Evolutionary conservation across 2,888 invertebrate genomes (phyloP).

Genomic region (Drosophila quinaria): DNA sequence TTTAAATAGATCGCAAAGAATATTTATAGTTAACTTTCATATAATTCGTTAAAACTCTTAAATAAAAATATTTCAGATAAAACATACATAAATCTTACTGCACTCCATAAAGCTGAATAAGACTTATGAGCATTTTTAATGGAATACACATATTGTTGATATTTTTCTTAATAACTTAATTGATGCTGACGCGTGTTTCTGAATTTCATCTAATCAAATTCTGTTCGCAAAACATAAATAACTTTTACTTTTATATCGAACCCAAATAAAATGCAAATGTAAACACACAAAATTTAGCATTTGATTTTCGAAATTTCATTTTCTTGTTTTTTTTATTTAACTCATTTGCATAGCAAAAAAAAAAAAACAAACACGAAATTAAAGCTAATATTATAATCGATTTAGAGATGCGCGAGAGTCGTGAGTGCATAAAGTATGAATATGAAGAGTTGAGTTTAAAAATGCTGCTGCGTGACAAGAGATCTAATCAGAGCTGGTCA

Average conservation of each 20-base stretch:
- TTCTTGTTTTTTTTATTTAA: not conserved
- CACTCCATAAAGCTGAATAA: slow-evolving; percentile 4
- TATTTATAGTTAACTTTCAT: too few relatives aligned
- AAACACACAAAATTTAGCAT: slow-evolving; percentile 19
- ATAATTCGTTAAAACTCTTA: too few relatives aligned
- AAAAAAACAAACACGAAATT: slow-evolving; percentile 26
- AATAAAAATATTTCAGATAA: slow-evolving; percentile 27
- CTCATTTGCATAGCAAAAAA: slow-evolving; percentile 63
- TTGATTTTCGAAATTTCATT: slow-evolving; percentile 66
- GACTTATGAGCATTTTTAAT: slow-evolving; percentile 19
- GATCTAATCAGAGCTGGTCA: not conserved
- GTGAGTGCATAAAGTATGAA: slow-evolving; percentile 19
- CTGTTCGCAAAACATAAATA: slow-evolving; percentile 58
- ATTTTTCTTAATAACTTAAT: slow-evolving; percentile 15
- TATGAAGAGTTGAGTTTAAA: not conserved
- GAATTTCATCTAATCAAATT: not conserved
- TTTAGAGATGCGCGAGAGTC: slow-evolving; percentile 33
- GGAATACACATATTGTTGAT: slow-evolving; percentile 2
- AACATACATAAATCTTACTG: slow-evolving; percentile 40
- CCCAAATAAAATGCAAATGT: slow-evolving; percentile 59
- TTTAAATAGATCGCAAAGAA: too few relatives aligned
- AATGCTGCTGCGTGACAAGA: slow-evolving; percentile 18
- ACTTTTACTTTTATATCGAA: slow-evolving; percentile 73
- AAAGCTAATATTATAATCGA: slow-evolving; percentile 31
- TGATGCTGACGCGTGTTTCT: slow-evolving; percentile 10